phyloP scores from a whole-genome alignment of 1,140 invertebrate genomes.

The fruit fly (Drosophila melanogaster) region DNA sequence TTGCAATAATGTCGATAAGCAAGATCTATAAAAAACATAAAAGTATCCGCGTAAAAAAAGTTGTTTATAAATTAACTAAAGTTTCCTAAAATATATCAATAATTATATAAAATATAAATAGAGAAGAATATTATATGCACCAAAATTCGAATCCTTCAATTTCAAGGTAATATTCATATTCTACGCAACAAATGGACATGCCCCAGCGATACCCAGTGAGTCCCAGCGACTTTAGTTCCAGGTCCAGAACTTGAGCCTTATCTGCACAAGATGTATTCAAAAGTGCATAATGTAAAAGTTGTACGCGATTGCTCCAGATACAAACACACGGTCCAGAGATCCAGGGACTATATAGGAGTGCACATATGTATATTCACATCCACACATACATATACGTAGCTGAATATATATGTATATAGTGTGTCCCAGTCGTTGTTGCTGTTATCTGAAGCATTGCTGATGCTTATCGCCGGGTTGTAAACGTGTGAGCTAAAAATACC shows the following conservation, averaged over 20 bases:
- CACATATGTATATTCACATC: background rate
- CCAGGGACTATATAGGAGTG: background rate
- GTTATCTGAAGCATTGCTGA: conserved; percentile 77
- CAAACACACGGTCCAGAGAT: conserved; percentile 35
- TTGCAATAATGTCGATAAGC: too few relatives aligned
- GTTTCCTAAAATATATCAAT: background rate
- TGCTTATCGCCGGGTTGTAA: conserved; percentile 76
- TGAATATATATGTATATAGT: background rate
- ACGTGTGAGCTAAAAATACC: conserved; percentile 78
- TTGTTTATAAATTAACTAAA: too few relatives aligned
- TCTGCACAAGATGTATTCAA: conserved; percentile 77
- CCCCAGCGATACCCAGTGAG: conserved; percentile 4
- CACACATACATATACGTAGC: background rate
- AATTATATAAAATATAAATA: background rate
- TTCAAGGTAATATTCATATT: too few relatives aligned
- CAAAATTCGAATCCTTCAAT: too few relatives aligned
- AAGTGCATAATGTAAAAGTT: conserved; percentile 82
- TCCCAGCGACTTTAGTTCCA: conserved; percentile 2
- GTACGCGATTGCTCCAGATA: conserved; percentile 75
- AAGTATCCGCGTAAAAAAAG: too few relatives aligned
- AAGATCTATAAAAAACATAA: too few relatives aligned
- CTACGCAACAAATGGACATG: background rate
- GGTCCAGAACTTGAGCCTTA: conserved; percentile 37
- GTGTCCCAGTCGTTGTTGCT: conserved; percentile 46
- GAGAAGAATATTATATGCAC: too few relatives aligned